phyloP scores from a whole-genome alignment of 2,797 vertebrate genomes.

The Hirundo rustica region DNA sequence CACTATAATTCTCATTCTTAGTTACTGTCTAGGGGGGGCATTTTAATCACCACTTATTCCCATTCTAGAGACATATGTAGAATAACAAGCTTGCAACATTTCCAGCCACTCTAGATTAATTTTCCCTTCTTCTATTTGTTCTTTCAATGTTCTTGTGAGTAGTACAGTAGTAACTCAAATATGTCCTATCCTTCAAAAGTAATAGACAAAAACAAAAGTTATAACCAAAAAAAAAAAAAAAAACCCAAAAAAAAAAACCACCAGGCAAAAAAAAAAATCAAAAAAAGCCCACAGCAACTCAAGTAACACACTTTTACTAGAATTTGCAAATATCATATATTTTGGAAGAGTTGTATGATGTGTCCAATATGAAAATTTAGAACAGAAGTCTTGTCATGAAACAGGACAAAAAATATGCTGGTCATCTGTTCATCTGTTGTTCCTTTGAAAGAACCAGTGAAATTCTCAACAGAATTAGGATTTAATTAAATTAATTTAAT shows the following conservation, averaged over 20 bases:
- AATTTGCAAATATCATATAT: not conserved
- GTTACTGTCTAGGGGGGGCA: not conserved
- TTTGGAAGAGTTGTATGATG: not conserved
- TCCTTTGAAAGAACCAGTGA: not conserved
- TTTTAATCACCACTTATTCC: not conserved
- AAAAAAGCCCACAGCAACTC: accelerated
- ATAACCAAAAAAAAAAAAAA: not conserved
- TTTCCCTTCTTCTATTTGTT: not conserved
- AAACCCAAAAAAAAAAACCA: not conserved
- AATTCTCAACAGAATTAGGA: not conserved
- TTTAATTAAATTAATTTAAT: not conserved
- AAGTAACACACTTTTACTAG: not conserved
- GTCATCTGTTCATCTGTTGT: not conserved
- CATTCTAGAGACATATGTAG: not conserved
- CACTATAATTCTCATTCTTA: not conserved
- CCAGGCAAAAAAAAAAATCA: not conserved
- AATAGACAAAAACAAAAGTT: not conserved
- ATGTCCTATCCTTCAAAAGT: not conserved
- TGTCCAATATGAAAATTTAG: not conserved
- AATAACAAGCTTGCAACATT: not conserved
- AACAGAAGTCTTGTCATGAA: not conserved
- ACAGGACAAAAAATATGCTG: not conserved
- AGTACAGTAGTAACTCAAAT: not conserved
- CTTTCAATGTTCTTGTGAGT: not conserved
- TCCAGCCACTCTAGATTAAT: not conserved